Percentiles rank a stretch among this genome's conserved stretches.
These are phyloP conservation scores for Chiloscyllium punctatum DNA, from an alignment of 2,797 vertebrate genomes.

Conservation along the genomic window DNA sequence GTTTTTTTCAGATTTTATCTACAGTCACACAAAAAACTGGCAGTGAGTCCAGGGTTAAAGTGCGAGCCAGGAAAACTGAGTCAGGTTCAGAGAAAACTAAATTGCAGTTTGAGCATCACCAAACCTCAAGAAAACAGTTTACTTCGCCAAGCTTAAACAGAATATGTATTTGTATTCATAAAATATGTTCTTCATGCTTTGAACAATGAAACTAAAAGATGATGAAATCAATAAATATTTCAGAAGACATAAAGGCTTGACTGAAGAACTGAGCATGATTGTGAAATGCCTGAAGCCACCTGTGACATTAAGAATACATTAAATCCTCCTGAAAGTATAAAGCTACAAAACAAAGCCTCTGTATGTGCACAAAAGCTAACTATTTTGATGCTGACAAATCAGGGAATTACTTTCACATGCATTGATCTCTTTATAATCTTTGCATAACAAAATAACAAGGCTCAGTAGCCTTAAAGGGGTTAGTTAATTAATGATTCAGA, in stretches of 20 bases:
- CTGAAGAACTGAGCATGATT: slow-evolving; percentile 48
- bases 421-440: slow-evolving; percentile 41
- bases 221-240: slow-evolving; percentile 49
- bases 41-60: not conserved
- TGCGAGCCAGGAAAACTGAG: not conserved
- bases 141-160: not conserved
- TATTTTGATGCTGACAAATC: slow-evolving; percentile 45
- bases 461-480: not conserved
- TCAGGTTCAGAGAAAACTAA: not conserved
- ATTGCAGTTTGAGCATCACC: not conserved
- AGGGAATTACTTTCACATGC: slow-evolving; percentile 43
- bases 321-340: slow-evolving; percentile 49
- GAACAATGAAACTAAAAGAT: slow-evolving; percentile 37
- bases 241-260: slow-evolving; percentile 46
- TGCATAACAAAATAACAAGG: not conserved
- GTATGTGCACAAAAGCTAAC: slow-evolving; percentile 39
- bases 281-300: slow-evolving; percentile 45
- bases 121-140: not conserved
- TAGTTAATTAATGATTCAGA: not conserved
- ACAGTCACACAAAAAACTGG: too few species aligned
- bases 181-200: not conserved
- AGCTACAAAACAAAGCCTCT: slow-evolving; percentile 41
- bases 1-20: not conserved
- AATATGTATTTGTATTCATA: not conserved
- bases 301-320: slow-evolving; percentile 55